Conservation (phyloP, 2,113 vertebrate species). For the Periophthalmus modestus region DNA sequence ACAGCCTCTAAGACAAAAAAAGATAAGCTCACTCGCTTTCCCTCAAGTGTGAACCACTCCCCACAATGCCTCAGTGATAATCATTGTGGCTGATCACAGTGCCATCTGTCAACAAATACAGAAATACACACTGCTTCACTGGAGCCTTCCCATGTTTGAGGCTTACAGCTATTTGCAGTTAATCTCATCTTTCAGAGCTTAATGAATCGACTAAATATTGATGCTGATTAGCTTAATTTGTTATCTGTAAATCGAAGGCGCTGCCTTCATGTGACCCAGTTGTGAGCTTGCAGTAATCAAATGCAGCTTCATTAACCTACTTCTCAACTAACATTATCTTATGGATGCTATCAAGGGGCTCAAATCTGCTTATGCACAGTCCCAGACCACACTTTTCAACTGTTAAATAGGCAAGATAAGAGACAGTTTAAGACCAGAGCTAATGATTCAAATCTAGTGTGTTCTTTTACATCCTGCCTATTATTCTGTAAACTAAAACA, state of each 20-base stretch:
- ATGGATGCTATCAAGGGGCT: neutral
- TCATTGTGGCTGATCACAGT: slow-evolving; percentile 23
- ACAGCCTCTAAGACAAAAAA: slow-evolving; percentile 34
- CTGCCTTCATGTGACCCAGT: slow-evolving; percentile 6
- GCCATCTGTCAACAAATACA: slow-evolving; percentile 40
- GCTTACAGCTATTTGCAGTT: slow-evolving; percentile 42
- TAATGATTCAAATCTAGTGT: slow-evolving; percentile 12
- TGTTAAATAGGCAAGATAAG: slow-evolving; percentile 1
- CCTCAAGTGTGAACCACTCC: slow-evolving; percentile 32
- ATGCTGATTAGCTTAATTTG: slow-evolving; percentile 35
- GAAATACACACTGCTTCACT: slow-evolving; percentile 26
- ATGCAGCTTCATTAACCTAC: slow-evolving; percentile 25
- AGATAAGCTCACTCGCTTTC: slow-evolving; percentile 22
- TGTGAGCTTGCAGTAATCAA: neutral
- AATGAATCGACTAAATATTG: slow-evolving; percentile 46
- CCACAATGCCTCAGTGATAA: slow-evolving; percentile 24
- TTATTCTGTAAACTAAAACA: slow-evolving; percentile 10
- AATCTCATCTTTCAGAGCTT: slow-evolving; percentile 46
- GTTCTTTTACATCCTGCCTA: slow-evolving; percentile 29
- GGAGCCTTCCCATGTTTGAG: slow-evolving; percentile 9
- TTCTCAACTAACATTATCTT: slow-evolving; percentile 16
- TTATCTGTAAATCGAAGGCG: slow-evolving; percentile 13
- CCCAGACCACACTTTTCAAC: slow-evolving; percentile 3
- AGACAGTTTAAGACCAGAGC: slow-evolving; percentile 7
- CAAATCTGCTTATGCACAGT: slow-evolving; percentile 11